These are phyloP conservation scores for Drosophila tripunctata DNA, from an alignment of 2,888 invertebrate species.

Conservation along the genomic window DNA sequence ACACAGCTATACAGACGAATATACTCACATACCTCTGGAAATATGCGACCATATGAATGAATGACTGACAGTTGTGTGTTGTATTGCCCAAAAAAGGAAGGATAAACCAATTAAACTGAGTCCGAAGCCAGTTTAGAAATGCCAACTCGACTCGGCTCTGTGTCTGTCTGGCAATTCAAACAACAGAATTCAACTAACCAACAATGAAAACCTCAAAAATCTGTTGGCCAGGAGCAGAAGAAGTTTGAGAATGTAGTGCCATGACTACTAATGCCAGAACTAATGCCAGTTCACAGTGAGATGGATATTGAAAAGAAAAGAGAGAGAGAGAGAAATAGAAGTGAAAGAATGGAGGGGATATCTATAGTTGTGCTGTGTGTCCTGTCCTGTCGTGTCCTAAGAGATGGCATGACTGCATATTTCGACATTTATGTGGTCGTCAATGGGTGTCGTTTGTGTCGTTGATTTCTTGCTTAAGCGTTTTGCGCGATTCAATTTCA, in stretches of 20 bases:
- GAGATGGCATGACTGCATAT: conserved; percentile 62
- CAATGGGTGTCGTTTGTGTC: conserved; percentile 75
- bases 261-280: conserved; percentile 63
- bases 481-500: conserved; percentile 74
- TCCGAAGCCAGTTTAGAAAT: conserved; percentile 50
- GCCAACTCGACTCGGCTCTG: conserved; percentile 39
- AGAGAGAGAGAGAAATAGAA: neutral
- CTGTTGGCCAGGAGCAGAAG: conserved; percentile 39
- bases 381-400: conserved; percentile 5
- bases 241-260: conserved; percentile 35
- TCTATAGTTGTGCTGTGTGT: conserved; percentile 1
- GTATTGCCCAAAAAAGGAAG: conserved; percentile 40
- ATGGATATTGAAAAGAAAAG: neutral
- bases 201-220: conserved; percentile 78
- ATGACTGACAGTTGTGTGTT: conserved; percentile 28
- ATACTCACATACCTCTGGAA: conserved; percentile 10
- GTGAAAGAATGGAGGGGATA: neutral
- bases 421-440: conserved; percentile 78
- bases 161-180: conserved; percentile 66
- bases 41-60: conserved; percentile 39
- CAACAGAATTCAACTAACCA: conserved; percentile 75
- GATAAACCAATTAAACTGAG: conserved; percentile 76
- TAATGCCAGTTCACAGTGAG: conserved; percentile 23
- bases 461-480: conserved; percentile 78
- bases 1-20: conserved; percentile 1